Percentiles rank a stretch among this genome's conserved stretches.
Conservation (phyloP, 1,140 invertebrate species). For the Neotoxoptera formosana region DNA sequence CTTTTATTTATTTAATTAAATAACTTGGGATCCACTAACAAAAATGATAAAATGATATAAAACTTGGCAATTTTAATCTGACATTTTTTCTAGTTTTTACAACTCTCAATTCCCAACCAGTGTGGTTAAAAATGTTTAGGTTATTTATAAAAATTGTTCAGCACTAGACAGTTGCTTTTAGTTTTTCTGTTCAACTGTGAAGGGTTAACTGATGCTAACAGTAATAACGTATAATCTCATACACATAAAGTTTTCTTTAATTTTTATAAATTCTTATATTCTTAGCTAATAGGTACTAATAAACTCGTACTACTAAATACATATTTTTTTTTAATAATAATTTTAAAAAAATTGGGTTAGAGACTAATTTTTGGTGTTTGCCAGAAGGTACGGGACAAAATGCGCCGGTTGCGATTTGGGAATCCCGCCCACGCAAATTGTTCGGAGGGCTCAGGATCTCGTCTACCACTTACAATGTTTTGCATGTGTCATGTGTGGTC, state of each 20-base stretch:
- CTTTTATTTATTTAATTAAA: too few relatives aligned
- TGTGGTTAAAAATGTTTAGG: neutral
- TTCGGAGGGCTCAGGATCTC: slow-evolving; percentile 90
- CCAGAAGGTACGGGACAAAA: slow-evolving; percentile 95
- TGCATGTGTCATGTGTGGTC: slow-evolving; percentile 92
- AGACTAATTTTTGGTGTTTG: slow-evolving; percentile 55
- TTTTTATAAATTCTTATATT: too few relatives aligned
- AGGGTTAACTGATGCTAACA: neutral
- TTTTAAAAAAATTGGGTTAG: neutral
- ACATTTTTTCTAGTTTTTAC: too few relatives aligned
- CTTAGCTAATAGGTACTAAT: too few relatives aligned
- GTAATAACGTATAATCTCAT: neutral
- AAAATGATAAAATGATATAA: too few relatives aligned
- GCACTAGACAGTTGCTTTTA: neutral
- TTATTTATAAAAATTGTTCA: neutral
- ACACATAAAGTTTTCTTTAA: neutral
- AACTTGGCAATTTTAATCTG: too few relatives aligned
- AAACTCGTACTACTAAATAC: neutral
- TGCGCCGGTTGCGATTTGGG: slow-evolving; percentile 96
- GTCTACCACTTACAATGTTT: slow-evolving; percentile 98
- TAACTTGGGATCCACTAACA: too few relatives aligned
- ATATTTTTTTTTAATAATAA: neutral
- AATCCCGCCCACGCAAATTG: slow-evolving; percentile 95
- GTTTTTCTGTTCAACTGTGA: neutral
- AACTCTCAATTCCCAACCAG: neutral